Conservation (phyloP, 1,140 invertebrate genomes). For the Brachystomella parvula region DNA sequence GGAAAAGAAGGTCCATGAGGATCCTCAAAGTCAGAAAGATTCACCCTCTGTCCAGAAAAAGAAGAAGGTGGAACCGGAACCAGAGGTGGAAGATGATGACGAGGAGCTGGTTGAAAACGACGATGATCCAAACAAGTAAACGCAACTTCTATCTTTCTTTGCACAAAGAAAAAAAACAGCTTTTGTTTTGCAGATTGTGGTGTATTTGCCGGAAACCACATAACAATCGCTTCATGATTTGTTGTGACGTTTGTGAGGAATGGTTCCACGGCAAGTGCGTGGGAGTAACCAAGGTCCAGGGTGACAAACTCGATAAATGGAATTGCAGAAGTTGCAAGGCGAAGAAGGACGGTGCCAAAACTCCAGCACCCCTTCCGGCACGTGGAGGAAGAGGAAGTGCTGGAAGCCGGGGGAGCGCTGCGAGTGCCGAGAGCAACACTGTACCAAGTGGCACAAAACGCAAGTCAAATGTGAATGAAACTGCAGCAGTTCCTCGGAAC, state of each 20-base stretch:
- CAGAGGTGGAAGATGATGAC: constrained; percentile 28
- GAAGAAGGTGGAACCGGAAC: constrained; percentile 44
- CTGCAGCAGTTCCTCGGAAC: not conserved
- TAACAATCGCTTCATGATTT: constrained; percentile 96
- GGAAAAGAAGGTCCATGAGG: constrained; percentile 5
- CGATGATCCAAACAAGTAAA: constrained; percentile 72
- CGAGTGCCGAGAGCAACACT: constrained; percentile 1
- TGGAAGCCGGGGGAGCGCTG: not conserved
- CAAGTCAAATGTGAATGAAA: not conserved
- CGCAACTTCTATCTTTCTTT: not conserved
- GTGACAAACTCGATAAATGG: constrained; percentile 90
- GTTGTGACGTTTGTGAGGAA: constrained; percentile 89
- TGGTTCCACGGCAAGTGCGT: constrained; percentile 97
- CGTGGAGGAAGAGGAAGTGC: not conserved
- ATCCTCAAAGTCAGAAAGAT: too few relatives aligned
- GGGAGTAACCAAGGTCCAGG: constrained; percentile 80
- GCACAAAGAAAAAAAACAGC: not conserved
- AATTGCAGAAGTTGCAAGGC: constrained; percentile 75
- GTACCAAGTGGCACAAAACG: not conserved
- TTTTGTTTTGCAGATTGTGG: constrained; percentile 58
- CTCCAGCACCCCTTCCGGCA: not conserved
- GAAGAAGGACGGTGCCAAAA: constrained; percentile 37
- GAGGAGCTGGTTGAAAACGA: constrained; percentile 48
- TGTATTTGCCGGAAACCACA: constrained; percentile 92
- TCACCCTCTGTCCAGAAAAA: too few relatives aligned